Evolutionary conservation across 2,113 vertebrate genomes (phyloP).

Genomic region (Motacilla alba): DNA sequence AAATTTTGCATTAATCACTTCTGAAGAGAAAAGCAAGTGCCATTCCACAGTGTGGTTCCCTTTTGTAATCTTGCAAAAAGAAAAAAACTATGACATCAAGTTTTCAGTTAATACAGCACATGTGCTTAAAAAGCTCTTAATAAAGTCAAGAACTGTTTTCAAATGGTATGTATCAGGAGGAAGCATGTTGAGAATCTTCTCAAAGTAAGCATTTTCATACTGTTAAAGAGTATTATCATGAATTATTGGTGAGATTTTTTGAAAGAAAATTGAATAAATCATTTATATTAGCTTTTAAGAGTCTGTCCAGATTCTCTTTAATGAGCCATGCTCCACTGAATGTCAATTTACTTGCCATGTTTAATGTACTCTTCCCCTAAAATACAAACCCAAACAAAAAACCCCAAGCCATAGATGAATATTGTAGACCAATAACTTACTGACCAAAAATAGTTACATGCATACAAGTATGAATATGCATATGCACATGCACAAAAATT

Average conservation of each 20-base stretch:
- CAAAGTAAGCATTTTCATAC: background rate
- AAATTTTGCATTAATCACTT: background rate
- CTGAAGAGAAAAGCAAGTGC: background rate
- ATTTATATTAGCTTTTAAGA: background rate
- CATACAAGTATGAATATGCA: background rate
- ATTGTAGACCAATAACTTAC: background rate
- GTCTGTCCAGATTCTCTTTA: background rate
- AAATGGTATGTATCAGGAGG: background rate
- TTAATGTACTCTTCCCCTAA: background rate
- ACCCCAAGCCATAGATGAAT: accelerated
- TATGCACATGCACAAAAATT: background rate
- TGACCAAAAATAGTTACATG: background rate
- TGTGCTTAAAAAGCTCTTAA: background rate
- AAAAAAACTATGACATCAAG: background rate
- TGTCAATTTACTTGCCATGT: background rate
- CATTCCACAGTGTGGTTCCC: background rate
- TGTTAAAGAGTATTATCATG: background rate
- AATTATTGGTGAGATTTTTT: background rate
- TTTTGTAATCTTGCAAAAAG: background rate
- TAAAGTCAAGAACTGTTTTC: background rate
- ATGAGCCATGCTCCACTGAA: background rate
- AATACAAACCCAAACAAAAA: background rate
- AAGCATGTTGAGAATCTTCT: background rate
- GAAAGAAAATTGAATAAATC: background rate
- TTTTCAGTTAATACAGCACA: background rate